Evolutionary conservation across 92 coral and sea anemone genomes (phyloP).

Genomic region (Blastomussa wellsi): DNA sequence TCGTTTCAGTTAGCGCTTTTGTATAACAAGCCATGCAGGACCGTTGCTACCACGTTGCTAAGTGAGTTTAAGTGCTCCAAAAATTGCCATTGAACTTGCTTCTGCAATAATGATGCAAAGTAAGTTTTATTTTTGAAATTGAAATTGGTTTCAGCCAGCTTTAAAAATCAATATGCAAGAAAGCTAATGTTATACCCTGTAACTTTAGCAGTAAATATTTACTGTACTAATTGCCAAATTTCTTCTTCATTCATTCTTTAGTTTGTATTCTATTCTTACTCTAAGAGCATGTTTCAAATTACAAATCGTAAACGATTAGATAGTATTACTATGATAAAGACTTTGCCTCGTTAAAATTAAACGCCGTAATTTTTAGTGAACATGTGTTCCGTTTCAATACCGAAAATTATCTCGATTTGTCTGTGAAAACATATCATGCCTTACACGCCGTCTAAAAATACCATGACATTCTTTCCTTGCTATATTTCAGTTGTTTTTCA

Average conservation of each 20-base stretch:
- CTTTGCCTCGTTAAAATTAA: not conserved
- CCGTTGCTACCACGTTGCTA: conserved; percentile 83
- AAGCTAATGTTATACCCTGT: not conserved
- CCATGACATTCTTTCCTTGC: not conserved
- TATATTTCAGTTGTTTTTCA: not conserved
- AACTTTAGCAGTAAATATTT: not conserved
- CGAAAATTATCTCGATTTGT: not conserved
- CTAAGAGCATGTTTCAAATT: not conserved
- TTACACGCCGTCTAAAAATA: not conserved
- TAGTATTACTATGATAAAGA: not conserved
- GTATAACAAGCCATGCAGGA: conserved; percentile 49
- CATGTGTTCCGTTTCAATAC: not conserved
- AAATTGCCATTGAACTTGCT: not conserved
- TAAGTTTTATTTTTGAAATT: not conserved
- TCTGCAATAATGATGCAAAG: not conserved
- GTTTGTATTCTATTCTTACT: not conserved
- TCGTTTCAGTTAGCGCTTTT: not conserved
- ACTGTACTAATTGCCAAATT: too few species aligned
- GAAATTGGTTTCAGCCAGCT: not conserved
- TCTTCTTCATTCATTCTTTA: not conserved
- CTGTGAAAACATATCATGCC: not conserved
- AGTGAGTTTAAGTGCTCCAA: conserved; percentile 10
- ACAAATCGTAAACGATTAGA: not conserved
- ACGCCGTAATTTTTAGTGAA: not conserved
- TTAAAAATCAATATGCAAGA: not conserved